Percentiles rank a stretch among this genome's conserved stretches.
phyloP scores from a whole-genome alignment of 1,140 invertebrate species.

The Lysiphlebus fabarum region DNA sequence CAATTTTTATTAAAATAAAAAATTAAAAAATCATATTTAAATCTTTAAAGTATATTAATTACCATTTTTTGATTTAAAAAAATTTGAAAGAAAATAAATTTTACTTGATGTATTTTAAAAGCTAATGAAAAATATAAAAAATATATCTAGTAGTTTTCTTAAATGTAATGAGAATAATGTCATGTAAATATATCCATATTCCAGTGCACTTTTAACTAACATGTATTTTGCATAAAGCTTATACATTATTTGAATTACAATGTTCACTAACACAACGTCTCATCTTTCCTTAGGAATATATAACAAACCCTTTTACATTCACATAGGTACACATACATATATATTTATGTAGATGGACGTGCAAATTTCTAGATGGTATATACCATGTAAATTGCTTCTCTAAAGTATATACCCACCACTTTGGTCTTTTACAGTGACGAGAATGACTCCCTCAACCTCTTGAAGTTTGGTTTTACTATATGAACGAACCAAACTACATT shows the following conservation, averaged over 20 bases:
- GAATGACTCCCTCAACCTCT: background rate
- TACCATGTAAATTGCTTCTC: constrained; percentile 49
- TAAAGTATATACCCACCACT: constrained; percentile 15
- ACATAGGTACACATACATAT: background rate
- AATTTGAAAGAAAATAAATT: too few relatives aligned
- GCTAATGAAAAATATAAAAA: too few relatives aligned
- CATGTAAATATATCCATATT: constrained; percentile 39
- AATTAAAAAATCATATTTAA: too few relatives aligned
- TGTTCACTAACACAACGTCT: constrained; percentile 40
- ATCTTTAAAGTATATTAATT: too few relatives aligned
- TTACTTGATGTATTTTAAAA: too few relatives aligned
- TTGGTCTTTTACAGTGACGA: constrained; percentile 1
- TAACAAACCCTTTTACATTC: background rate
- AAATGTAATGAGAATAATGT: too few relatives aligned
- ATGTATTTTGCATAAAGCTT: constrained; percentile 56
- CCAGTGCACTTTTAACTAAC: constrained; percentile 50
- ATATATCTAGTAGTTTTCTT: too few relatives aligned
- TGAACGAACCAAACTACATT: too few relatives aligned
- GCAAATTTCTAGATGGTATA: constrained; percentile 25
- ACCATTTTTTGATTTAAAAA: too few relatives aligned
- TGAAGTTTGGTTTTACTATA: too few relatives aligned
- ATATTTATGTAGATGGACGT: background rate
- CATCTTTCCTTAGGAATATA: constrained; percentile 30
- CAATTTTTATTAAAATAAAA: too few relatives aligned
- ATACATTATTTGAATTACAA: constrained; percentile 55